Evolutionary conservation across 2,797 vertebrate genomes (phyloP).

Genomic region (Hippocampus kuda): DNA sequence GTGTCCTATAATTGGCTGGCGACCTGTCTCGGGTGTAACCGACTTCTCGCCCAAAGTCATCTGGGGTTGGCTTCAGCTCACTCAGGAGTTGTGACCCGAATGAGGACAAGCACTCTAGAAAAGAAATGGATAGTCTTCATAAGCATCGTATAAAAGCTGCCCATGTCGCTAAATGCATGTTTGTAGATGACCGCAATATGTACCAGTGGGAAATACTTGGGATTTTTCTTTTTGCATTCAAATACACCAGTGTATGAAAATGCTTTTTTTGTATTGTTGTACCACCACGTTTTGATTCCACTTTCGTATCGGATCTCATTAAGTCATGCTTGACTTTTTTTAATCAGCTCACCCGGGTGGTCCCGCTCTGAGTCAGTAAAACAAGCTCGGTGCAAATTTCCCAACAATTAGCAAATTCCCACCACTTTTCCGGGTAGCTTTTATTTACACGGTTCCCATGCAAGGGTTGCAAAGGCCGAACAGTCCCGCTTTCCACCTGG

Average conservation of each 20-base stretch:
- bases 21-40: too few relatives aligned
- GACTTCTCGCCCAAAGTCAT: too few relatives aligned
- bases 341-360: background rate
- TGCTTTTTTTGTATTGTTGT: too few relatives aligned
- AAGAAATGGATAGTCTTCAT: too few relatives aligned
- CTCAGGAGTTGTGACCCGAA: too few relatives aligned
- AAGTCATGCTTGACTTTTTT: background rate
- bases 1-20: too few relatives aligned
- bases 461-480: background rate
- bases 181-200: background rate
- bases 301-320: too few relatives aligned
- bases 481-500: background rate
- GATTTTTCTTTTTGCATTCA: too few relatives aligned
- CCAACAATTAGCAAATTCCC: background rate
- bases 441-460: background rate
- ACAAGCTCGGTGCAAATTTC: conserved; percentile 13
- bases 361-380: conserved; percentile 2
- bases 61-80: too few relatives aligned
- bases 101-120: too few relatives aligned
- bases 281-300: too few relatives aligned
- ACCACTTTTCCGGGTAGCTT: background rate
- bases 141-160: too few relatives aligned
- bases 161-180: background rate
- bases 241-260: background rate
- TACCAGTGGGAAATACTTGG: background rate